These are phyloP conservation scores for Neuroterus valhalla DNA, from an alignment of 1,140 invertebrate genomes.

Conservation along the genomic window DNA sequence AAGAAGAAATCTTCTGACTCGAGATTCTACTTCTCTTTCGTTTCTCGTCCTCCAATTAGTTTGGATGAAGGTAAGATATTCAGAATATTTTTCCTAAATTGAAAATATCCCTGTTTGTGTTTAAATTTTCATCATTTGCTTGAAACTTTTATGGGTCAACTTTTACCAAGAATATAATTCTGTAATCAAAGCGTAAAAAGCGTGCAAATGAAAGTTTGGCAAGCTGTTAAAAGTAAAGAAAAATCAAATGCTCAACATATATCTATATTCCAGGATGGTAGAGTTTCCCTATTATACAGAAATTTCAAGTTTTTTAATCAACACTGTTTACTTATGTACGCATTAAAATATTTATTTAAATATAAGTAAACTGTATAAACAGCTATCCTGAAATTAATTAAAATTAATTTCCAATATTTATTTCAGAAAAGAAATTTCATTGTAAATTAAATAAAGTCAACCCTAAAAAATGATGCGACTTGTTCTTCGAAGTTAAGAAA, in stretches of 20 bases:
- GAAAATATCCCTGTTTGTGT: not conserved
- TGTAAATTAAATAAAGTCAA: not conserved
- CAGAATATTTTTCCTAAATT: not conserved
- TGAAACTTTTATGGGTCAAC: not conserved
- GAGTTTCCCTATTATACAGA: no score
- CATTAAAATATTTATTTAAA: no score
- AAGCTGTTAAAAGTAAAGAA: not conserved
- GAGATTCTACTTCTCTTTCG: not conserved
- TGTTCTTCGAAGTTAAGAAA: not conserved
- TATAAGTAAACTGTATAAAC: not conserved
- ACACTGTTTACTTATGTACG: no score
- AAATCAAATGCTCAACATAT: not conserved
- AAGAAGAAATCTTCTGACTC: not conserved
- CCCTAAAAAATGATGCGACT: not conserved
- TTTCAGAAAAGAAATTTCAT: not conserved
- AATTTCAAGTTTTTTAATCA: no score
- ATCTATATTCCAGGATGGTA: not conserved
- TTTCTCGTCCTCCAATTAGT: not conserved
- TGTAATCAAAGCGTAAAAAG: not conserved
- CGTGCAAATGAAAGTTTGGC: slow-evolving; percentile 3
- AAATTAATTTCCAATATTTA: not conserved
- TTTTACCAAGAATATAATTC: not conserved
- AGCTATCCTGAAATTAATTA: not conserved
- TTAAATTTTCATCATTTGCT: not conserved
- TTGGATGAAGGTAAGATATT: not conserved